phyloP scores from a whole-genome alignment of 2,888 invertebrate genomes.

The Dasysyrphus tricinctus region DNA sequence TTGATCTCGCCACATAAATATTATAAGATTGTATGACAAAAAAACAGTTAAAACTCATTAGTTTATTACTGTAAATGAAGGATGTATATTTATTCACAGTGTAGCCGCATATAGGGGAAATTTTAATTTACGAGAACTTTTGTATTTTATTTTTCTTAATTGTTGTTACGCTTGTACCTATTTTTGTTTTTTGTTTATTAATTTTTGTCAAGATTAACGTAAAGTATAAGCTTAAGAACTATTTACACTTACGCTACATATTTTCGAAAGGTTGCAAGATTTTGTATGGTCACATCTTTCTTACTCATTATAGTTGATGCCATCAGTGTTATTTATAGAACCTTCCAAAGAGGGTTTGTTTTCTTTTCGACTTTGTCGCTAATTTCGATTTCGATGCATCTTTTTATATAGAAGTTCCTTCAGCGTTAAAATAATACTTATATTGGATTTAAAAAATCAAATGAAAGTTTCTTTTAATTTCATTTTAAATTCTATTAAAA shows the following conservation, averaged over 20 bases:
- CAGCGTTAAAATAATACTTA: too few relatives aligned
- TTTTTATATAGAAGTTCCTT: too few relatives aligned
- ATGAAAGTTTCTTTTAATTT: too few relatives aligned
- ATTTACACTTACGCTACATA: background rate
- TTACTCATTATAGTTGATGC: background rate
- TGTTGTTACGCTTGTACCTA: background rate
- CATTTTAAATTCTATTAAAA: too few relatives aligned
- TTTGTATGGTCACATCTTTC: background rate
- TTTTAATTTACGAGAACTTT: background rate
- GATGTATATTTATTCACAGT: background rate
- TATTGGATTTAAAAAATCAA: too few relatives aligned
- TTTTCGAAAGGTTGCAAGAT: background rate
- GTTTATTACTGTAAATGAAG: background rate
- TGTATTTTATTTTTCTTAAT: background rate
- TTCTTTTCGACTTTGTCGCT: too few relatives aligned
- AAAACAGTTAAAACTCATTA: background rate
- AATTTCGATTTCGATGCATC: too few relatives aligned
- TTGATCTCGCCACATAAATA: conserved; percentile 20
- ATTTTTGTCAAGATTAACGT: background rate
- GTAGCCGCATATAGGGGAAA: background rate
- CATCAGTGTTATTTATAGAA: too few relatives aligned
- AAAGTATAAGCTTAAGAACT: background rate
- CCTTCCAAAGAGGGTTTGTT: too few relatives aligned
- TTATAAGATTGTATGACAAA: too few relatives aligned
- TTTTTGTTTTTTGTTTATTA: background rate